Percentiles rank a stretch among this genome's conserved stretches.
Evolutionary conservation across 2,797 vertebrate species (phyloP).

Genomic region (Takifugu ocellatus): DNA sequence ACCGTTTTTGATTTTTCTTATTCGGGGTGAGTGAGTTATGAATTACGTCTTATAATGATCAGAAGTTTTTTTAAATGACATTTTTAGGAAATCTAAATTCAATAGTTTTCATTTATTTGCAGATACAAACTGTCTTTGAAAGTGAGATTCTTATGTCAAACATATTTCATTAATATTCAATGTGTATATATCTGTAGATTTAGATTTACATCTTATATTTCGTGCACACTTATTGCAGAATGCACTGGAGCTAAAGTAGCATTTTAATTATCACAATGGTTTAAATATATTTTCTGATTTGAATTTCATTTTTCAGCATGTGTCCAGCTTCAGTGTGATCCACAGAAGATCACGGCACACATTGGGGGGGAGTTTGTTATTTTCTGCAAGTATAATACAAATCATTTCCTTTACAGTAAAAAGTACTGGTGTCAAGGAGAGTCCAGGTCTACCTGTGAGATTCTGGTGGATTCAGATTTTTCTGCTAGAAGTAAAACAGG

Average conservation of each 20-base stretch:
- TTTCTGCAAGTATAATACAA: constrained; percentile 41
- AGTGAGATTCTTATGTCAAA: too few relatives aligned
- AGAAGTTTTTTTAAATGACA: not conserved
- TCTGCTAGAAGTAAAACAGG: not conserved
- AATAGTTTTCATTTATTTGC: not conserved
- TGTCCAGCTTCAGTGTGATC: constrained; percentile 63
- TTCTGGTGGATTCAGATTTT: constrained; percentile 60
- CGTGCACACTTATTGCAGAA: too few relatives aligned
- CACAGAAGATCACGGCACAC: constrained; percentile 28
- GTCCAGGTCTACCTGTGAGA: constrained; percentile 46
- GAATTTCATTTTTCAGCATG: constrained; percentile 38
- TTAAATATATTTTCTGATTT: not conserved
- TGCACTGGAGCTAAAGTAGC: too few relatives aligned
- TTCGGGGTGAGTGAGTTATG: constrained; percentile 52
- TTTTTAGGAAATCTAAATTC: not conserved
- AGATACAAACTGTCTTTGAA: not conserved
- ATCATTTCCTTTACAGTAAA: constrained; percentile 31
- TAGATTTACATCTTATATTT: too few relatives aligned
- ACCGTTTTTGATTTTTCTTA: constrained; percentile 44
- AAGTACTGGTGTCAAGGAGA: constrained; percentile 77
- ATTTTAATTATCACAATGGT: not conserved
- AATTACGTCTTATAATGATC: not conserved
- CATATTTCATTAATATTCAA: too few relatives aligned
- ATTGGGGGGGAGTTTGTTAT: constrained; percentile 48
- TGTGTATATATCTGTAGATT: too few relatives aligned